Evolutionary conservation across 2,888 invertebrate species (phyloP).

Genomic region (Prosopocoilus inquinatus): DNA sequence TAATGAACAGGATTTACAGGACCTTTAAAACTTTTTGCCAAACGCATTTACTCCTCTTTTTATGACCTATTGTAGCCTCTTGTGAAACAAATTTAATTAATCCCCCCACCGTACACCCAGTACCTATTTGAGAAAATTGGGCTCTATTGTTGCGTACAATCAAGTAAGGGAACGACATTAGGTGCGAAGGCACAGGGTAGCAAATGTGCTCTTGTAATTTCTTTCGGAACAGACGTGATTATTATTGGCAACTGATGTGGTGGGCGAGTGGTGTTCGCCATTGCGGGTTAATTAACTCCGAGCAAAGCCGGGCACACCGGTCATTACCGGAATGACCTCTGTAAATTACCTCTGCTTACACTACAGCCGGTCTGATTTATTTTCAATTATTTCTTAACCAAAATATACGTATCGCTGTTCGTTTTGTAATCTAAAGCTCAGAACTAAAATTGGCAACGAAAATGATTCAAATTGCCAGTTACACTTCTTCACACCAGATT

Average conservation of each 20-base stretch:
- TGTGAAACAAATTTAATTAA: no score
- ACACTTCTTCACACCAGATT: no score
- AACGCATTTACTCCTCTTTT: no score
- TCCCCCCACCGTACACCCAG: no score
- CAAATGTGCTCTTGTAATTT: constrained; percentile 4
- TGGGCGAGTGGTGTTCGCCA: constrained; percentile 21
- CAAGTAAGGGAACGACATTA: background rate
- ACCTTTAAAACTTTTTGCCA: no score
- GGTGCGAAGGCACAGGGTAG: background rate
- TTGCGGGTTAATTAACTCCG: constrained; percentile 40
- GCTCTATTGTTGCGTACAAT: background rate
- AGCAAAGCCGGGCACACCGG: constrained; percentile 33
- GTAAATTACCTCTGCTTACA: constrained; percentile 36
- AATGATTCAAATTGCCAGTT: no score
- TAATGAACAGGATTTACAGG: no score
- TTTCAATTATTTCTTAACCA: constrained; percentile 35
- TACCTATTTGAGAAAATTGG: background rate
- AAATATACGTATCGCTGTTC: constrained; percentile 8
- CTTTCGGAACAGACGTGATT: constrained; percentile 17
- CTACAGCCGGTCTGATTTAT: constrained; percentile 34
- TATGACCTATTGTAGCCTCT: no score
- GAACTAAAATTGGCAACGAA: no score
- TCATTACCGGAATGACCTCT: constrained; percentile 42
- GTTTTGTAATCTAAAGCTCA: no score
- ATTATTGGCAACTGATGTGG: constrained; percentile 27